Conservation (phyloP, 2,113 vertebrate genomes). For the Pipa parva region DNA sequence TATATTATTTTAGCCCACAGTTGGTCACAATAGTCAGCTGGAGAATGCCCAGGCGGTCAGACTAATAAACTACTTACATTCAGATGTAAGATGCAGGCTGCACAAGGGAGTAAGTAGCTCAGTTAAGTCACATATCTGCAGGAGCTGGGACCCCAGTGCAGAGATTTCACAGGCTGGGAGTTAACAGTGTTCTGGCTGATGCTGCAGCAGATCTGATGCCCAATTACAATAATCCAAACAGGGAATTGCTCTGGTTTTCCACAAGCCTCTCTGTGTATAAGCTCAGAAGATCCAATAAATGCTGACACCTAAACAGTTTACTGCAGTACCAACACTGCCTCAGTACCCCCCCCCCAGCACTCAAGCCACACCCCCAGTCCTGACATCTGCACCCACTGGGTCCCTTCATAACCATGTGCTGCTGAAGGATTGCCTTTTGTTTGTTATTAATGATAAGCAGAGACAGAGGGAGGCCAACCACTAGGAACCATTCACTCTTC, state of each 20-base stretch:
- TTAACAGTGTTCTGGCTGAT: conserved; percentile 4
- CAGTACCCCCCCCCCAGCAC: background rate
- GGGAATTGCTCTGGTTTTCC: background rate
- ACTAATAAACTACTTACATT: conserved; percentile 15
- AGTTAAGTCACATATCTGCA: conserved; percentile 34
- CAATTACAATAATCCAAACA: background rate
- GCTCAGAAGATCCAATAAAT: conserved; percentile 4
- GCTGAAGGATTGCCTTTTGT: conserved; percentile 2
- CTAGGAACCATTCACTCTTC: no score
- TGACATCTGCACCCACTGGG: background rate
- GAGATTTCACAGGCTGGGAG: background rate
- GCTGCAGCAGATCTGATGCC: background rate
- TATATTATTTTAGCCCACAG: no score
- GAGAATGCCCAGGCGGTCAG: background rate
- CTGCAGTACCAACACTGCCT: conserved; percentile 33
- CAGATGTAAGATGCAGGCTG: conserved; percentile 31
- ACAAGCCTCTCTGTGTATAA: background rate
- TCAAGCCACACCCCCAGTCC: background rate
- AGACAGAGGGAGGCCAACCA: no score
- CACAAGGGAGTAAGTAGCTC: conserved; percentile 2
- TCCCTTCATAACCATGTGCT: conserved; percentile 13
- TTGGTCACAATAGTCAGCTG: no score
- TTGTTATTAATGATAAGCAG: conserved; percentile 9
- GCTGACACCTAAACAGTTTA: conserved; percentile 29
- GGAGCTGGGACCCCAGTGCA: conserved; percentile 25